phyloP scores from a whole-genome alignment of 2,797 vertebrate genomes.

The Anas bernieri region DNA sequence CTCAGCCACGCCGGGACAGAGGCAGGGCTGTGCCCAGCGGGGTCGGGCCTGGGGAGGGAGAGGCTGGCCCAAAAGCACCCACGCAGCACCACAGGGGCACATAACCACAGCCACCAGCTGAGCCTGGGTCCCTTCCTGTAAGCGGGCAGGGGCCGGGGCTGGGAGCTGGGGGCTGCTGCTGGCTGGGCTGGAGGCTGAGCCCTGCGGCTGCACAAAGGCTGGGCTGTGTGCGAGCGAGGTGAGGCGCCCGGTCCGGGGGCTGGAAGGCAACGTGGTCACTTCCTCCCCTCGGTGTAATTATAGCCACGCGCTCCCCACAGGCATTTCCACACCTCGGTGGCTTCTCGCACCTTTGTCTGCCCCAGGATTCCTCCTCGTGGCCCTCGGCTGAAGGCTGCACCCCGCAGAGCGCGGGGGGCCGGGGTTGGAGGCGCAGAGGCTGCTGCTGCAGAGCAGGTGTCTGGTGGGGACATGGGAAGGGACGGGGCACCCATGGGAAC shows the following conservation, averaged over 20 bases:
- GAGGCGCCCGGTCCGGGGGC: accelerated
- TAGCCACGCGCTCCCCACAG: background rate
- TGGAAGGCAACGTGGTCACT: background rate
- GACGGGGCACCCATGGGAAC: background rate
- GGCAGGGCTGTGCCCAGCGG: background rate
- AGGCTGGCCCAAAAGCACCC: too few species aligned
- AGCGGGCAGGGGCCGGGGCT: background rate
- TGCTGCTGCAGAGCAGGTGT: conserved; percentile 56
- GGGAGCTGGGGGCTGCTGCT: background rate
- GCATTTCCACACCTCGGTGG: background rate
- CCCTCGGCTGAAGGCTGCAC: background rate
- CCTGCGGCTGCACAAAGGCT: background rate
- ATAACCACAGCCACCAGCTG: background rate
- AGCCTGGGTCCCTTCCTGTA: background rate
- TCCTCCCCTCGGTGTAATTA: background rate
- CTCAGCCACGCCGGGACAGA: background rate
- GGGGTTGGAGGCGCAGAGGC: background rate
- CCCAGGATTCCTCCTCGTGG: background rate
- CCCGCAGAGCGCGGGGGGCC: accelerated
- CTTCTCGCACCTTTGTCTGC: background rate
- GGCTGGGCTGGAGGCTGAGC: accelerated
- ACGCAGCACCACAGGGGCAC: too few species aligned
- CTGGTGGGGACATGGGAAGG: background rate
- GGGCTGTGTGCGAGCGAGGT: background rate
- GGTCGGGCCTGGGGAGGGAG: too few species aligned